Evolutionary conservation across 2,888 invertebrate genomes (phyloP), one percentile per base, ranked within the genome.

Genomic region (Amphipyra tragopoginis): DNA sequence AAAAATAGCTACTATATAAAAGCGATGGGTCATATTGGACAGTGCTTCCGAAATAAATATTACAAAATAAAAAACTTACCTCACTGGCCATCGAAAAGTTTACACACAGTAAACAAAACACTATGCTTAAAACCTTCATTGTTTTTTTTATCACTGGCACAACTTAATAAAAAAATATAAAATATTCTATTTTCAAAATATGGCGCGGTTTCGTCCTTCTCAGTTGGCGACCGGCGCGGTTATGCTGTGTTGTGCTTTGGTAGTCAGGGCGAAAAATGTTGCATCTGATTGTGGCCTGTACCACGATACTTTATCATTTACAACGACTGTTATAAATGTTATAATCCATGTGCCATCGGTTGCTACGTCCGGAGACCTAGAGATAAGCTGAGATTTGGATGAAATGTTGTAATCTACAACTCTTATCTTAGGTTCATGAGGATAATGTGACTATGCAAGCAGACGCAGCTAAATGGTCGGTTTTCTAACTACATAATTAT

Each of bases 81-180:
- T 72, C 75, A 60, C 64, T 72, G 34, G 80, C 83, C 49, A 56
- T 56, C 29, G 75, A 71, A 39, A 74, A 62, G 47, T 71, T 69
- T 51, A 82, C 77, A 65, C 81, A 79, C 71, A 85, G 13, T 59
- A 63, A 80, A 72, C 70, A 77, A 76, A 86, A 3, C 68, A 86
- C 75, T 54, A 81, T 39, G 48, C 74, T 71, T 14, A 80, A 50
- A 34, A 79, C 48, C 76, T 66, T 78, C 87, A 88, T 87, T 69
- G 43, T 77, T 43, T 6, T 53, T 43, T 56, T 54, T 33, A 52
- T 26, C 64, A 79, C 75, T 52, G 29, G 39, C 75, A 78, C 77
- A 50, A 54, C 43, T 10, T 21, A 53, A 57, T 26, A 47, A 26
- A 42, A 39, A 43, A 14, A 33, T 21, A 33, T 15, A 33, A 48